Base-by-base conservation (phyloP, 2,797 vertebrate species). In the Amazona ochrocephala region DNA sequence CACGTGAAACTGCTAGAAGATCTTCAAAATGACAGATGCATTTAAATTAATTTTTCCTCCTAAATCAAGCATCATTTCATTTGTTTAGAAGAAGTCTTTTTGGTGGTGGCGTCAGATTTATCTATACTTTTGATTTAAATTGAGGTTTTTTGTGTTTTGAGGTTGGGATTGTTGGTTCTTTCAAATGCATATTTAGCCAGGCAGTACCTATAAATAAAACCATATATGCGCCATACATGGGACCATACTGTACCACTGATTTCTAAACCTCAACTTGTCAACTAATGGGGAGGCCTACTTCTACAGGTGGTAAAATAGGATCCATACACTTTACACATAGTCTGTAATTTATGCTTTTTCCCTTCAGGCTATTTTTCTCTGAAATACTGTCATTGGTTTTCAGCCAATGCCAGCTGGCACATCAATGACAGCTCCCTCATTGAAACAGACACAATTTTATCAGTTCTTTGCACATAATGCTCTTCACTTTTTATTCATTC, bases 191-290 rank as follows among this genome's bases (percentile, higher is more conserved):
- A 87, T 73, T 73, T 90, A 27, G 22, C 17, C 45, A 39, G 15
- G 32, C 44, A 9, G 2, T 54, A 71, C 65, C 13, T 64, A 70
- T 32, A 87, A 82, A 84, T 2, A 71, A 56, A 89, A 32, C 4
- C 7, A 51, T 48, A 44, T 45, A 71, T 47, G 42, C 58, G n/a
- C 26, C 24, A 41, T 82, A 62, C 58, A 42, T 42, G 26, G 18
- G 41, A 68, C 39, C 41, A 26, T 76, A 76, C 14, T 42, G 22
- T 56, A 53, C 13, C 32, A 86, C 8, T 54, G 50, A 82, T 48
- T 93, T 84, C 80, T 82, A 79, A 89, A 95, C 84, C 20, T 74
- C 41, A 76, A 41, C 8, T 90, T 47, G 71, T 88, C 62, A 54
- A 48, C 83, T 90, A 86, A 84, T 51, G 85, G 51, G 67, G n/a